phyloP scores from a whole-genome alignment of 2,113 vertebrate species.

The Columba janthina region DNA sequence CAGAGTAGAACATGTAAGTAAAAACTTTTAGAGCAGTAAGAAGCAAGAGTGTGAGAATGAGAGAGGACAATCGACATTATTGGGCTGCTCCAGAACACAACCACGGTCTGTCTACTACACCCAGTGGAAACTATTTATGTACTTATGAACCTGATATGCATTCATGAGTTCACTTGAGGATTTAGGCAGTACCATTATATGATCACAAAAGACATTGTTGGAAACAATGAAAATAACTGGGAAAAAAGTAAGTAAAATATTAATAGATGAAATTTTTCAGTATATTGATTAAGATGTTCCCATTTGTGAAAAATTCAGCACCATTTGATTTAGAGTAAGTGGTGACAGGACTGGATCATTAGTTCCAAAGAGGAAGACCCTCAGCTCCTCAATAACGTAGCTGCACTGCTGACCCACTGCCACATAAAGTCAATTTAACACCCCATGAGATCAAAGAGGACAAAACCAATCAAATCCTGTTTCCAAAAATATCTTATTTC shows the following conservation, averaged over 20 bases:
- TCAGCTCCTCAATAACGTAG: not conserved
- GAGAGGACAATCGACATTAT: not conserved
- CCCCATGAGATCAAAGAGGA: not conserved
- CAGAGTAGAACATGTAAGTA: not conserved
- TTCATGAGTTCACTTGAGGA: slow-evolving; percentile 27
- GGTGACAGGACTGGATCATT: not conserved
- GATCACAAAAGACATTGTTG: slow-evolving; percentile 6
- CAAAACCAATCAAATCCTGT: not conserved
- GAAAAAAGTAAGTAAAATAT: not conserved
- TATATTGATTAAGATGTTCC: not conserved
- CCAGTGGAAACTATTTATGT: not conserved
- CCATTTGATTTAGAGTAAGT: not conserved
- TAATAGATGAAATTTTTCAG: not conserved
- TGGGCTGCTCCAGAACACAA: not conserved
- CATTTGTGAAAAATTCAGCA: not conserved
- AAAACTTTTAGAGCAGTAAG: not conserved
- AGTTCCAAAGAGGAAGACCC: not conserved
- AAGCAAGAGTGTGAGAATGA: not conserved
- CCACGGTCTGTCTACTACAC: not conserved
- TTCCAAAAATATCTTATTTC: not conserved
- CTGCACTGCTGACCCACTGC: not conserved
- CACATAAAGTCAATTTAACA: not conserved
- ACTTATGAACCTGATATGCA: not conserved
- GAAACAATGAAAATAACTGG: slow-evolving; percentile 9
- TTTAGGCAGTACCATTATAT: not conserved